A percentile compares a stretch with the other conserved stretches of the same genome.
Evolutionary conservation across 2,113 vertebrate species (phyloP).

Genomic region (Philantomba maxwellii): DNA sequence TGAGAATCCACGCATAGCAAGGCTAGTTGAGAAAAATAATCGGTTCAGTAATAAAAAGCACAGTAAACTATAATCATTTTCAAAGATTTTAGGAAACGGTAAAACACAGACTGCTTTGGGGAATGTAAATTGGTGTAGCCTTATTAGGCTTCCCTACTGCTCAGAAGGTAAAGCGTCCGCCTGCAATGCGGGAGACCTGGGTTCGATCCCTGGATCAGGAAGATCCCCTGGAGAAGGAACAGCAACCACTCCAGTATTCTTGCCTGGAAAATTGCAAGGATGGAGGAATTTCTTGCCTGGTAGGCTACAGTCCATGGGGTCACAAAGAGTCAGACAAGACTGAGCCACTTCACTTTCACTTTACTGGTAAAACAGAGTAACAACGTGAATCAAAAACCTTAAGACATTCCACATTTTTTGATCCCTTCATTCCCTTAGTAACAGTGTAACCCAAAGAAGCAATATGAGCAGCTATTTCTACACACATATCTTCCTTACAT

Average conservation of each 20-base stretch:
- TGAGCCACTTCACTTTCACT: background rate
- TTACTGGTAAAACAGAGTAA: background rate
- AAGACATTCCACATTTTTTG: background rate
- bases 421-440: background rate
- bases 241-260: background rate
- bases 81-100: background rate
- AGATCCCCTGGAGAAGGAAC: background rate
- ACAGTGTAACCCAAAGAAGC: background rate
- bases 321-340: background rate
- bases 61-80: slow-evolving; percentile 23
- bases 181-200: background rate
- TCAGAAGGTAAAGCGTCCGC: background rate
- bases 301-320: background rate
- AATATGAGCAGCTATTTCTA: background rate
- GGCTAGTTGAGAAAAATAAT: background rate
- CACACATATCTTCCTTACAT: background rate
- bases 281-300: background rate
- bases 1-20: background rate
- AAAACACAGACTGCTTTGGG: background rate
- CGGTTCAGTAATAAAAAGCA: background rate
- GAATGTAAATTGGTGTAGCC: background rate
- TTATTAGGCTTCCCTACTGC: background rate
- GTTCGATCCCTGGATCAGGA: background rate
- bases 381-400: background rate
- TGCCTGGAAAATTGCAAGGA: background rate